Conservation (phyloP, 1,140 invertebrate species). For the Drosophila truncata region DNA sequence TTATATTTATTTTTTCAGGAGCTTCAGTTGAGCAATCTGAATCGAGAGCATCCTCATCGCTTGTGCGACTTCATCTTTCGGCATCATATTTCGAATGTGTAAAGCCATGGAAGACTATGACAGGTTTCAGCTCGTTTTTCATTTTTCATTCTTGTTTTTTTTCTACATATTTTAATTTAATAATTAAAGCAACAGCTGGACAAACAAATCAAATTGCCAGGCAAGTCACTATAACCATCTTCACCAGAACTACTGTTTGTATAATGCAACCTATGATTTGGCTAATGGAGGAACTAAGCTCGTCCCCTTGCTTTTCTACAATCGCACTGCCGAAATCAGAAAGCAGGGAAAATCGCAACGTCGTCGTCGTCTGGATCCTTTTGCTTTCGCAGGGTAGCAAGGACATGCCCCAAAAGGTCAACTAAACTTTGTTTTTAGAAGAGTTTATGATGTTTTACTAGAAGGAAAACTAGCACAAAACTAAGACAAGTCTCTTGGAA, state of each 20-base stretch:
- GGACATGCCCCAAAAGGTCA: slow-evolving; percentile 2
- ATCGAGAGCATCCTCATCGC: background rate
- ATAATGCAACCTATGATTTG: slow-evolving; percentile 48
- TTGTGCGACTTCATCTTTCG: background rate
- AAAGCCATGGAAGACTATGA: slow-evolving; percentile 32
- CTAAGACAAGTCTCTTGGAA: background rate
- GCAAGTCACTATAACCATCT: slow-evolving; percentile 24
- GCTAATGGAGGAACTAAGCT: slow-evolving; percentile 34
- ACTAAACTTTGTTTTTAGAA: background rate
- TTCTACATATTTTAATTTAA: slow-evolving; percentile 70
- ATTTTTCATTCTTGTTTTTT: no score
- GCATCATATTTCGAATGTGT: background rate
- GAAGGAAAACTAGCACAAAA: background rate
- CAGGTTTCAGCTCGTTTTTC: slow-evolving; percentile 32
- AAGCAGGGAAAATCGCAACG: slow-evolving; percentile 36
- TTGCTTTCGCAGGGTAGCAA: slow-evolving; percentile 24
- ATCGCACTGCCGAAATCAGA: slow-evolving; percentile 33
- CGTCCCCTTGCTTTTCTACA: slow-evolving; percentile 20
- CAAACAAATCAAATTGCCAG: slow-evolving; percentile 67
- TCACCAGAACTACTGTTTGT: background rate
- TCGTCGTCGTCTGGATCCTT: slow-evolving; percentile 39
- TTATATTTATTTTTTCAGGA: background rate
- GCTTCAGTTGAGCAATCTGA: background rate
- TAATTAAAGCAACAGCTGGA: slow-evolving; percentile 60
- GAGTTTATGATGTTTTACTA: background rate